These are phyloP conservation scores for Drosophila incognita DNA, from an alignment of 2,888 invertebrate genomes.

Conservation along the genomic window DNA sequence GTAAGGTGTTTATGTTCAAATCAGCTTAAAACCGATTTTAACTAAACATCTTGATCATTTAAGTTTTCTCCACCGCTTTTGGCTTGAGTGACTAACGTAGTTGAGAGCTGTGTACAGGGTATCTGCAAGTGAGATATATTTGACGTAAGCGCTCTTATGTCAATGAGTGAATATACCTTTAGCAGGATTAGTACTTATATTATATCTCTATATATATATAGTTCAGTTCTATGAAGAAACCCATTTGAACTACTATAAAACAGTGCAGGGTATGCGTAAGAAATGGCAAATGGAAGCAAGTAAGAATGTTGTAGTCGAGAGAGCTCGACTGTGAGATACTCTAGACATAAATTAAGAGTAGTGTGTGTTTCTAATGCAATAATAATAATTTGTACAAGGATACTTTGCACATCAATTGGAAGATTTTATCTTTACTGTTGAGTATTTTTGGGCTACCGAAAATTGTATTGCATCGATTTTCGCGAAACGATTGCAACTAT, in stretches of 20 bases:
- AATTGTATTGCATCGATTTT: not conserved
- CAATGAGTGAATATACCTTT: not conserved
- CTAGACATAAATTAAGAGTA: not conserved
- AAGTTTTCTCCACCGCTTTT: not conserved
- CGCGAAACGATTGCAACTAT: not conserved
- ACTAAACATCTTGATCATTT: not conserved
- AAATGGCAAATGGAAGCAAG: not conserved
- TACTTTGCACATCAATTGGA: not conserved
- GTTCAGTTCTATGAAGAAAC: no score
- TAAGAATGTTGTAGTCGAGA: not conserved
- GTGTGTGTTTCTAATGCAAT: not conserved
- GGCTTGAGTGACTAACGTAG: not conserved
- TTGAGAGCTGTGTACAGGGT: not conserved
- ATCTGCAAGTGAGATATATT: not conserved
- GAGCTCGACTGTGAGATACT: not conserved
- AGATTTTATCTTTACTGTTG: not conserved
- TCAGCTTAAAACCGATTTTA: not conserved
- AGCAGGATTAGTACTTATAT: no score
- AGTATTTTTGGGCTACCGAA: not conserved
- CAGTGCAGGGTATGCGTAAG: not conserved
- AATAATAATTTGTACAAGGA: not conserved
- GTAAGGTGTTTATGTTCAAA: not conserved
- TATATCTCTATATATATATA: not conserved
- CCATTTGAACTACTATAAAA: not conserved
- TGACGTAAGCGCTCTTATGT: not conserved